Conservation (phyloP, 2,888 invertebrate species). For the Zaprionus bogoriensis region DNA sequence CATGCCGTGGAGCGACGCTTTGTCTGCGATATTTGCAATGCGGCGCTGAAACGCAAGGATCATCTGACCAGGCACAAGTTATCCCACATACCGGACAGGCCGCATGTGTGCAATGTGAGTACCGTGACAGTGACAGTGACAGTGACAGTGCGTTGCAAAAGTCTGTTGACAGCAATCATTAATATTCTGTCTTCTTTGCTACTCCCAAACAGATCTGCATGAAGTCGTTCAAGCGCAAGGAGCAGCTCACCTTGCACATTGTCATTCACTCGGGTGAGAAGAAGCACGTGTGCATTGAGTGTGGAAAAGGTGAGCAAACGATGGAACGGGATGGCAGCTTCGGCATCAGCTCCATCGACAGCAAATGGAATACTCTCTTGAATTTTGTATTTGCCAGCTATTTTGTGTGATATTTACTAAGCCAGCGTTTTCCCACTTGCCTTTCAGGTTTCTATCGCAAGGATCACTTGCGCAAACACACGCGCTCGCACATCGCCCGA, state of each 20-base stretch:
- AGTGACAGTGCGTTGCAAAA: neutral
- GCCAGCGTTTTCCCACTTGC: neutral
- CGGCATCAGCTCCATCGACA: no score
- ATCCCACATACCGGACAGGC: conserved; percentile 94
- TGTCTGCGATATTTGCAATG: conserved; percentile 94
- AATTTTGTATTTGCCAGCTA: neutral
- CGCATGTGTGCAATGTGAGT: conserved; percentile 91
- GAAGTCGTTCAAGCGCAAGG: conserved; percentile 94
- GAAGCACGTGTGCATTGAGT: conserved; percentile 92
- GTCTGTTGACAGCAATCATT: neutral
- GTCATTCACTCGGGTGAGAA: conserved; percentile 96
- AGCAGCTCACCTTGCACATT: conserved; percentile 93
- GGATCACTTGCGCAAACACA: conserved; percentile 93
- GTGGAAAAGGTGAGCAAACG: conserved; percentile 88
- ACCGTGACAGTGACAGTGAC: no score
- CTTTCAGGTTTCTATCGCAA: conserved; percentile 91
- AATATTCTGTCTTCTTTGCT: neutral
- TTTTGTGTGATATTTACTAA: neutral
- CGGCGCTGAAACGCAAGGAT: conserved; percentile 93
- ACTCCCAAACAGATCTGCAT: conserved; percentile 85
- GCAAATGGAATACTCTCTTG: neutral
- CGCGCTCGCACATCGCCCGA: conserved; percentile 92
- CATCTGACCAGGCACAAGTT: conserved; percentile 93
- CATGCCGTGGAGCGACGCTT: conserved; percentile 93
- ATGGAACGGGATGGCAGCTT: neutral